Evolutionary conservation across 2,797 vertebrate species (phyloP), one percentile per base, ranked within the genome.

Genomic region (Pseudomugil gertrudae): DNA sequence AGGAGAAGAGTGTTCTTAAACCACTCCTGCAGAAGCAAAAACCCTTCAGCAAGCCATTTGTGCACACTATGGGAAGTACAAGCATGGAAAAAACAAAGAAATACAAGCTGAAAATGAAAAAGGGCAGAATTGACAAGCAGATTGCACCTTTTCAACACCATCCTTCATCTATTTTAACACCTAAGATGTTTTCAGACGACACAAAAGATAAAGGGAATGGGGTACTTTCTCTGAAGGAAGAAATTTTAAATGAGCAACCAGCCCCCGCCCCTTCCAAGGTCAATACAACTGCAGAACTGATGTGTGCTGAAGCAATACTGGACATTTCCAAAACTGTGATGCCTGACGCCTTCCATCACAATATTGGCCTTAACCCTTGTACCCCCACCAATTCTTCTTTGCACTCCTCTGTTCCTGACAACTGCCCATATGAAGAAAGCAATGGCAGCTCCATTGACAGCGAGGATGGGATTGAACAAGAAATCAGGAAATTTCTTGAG

Each of bases 311-410:
- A 89, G 97, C 97, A 1, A 99, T 99, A 84, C 92, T 99, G 69
- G 97, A 99, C 92, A 99, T 99, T 85, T 99, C 97, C 33, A 98
- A 98, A 86, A 92, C 96, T 0, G 95, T 99, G 53, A 94, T 98
- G 93, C 96, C 97, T 0, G 90, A 69, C 32, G 87, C 90, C 4
- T 89, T 90, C 73, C 92, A 90, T 66, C 90, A 86, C 3, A 65
- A 80, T 0, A 53, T 87, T 8, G 62, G 62, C 35, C 75, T 80
- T 26, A 59, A 64, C 32, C 75, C 84, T 5, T 82, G 88, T 9
- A 79, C 68, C 0, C 7, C 78, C 5, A 11, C 72, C 0, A 87
- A 88, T 43, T 72, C 80, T 63, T 0, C 80, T 84, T 5, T 47
- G 30, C 82, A 55, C 5, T 69, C 78, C 40, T 36, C 79, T 74